phyloP scores from a whole-genome alignment of 2,888 invertebrate genomes.

The Colostygia pectinataria region DNA sequence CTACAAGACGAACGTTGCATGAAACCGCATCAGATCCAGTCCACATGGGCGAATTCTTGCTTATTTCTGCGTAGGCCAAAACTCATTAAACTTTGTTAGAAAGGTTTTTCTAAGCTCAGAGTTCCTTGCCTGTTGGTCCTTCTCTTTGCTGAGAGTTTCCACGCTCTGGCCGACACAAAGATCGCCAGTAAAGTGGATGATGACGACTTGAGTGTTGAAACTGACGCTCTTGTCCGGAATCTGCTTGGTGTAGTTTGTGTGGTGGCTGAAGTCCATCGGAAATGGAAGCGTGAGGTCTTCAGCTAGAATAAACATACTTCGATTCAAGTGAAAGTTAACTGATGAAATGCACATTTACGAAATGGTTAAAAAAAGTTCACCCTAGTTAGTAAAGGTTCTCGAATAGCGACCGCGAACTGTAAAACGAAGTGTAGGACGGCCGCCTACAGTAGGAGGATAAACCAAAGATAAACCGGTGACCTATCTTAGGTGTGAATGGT shows the following conservation, averaged over 20 bases:
- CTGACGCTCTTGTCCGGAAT: slow-evolving; percentile 73
- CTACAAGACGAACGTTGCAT: slow-evolving; percentile 3
- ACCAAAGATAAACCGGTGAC: no score
- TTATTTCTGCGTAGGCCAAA: slow-evolving; percentile 75
- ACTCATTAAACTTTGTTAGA: slow-evolving; percentile 74
- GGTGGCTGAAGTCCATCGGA: slow-evolving; percentile 61
- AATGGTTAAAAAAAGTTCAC: no score
- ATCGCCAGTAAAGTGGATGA: slow-evolving; percentile 85
- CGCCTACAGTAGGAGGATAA: no score
- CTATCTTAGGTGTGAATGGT: no score
- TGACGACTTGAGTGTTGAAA: slow-evolving; percentile 82
- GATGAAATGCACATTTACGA: no score
- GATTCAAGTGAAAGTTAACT: no score
- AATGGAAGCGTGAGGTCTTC: slow-evolving; percentile 59
- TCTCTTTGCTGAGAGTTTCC: slow-evolving; percentile 85
- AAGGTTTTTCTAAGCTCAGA: slow-evolving; percentile 84
- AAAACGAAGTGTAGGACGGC: no score
- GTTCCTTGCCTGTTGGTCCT: slow-evolving; percentile 85
- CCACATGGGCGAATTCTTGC: slow-evolving; percentile 23
- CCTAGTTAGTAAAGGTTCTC: no score
- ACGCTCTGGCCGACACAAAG: slow-evolving; percentile 78
- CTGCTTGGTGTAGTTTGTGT: slow-evolving; percentile 62
- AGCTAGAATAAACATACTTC: slow-evolving; percentile 39
- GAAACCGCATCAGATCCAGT: background rate
- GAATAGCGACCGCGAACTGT: no score